A percentile compares a stretch with the other conserved stretches of the same genome.
These are phyloP conservation scores for Aleiodes testaceus DNA, from an alignment of 2,888 invertebrate genomes.

Conservation along the genomic window DNA sequence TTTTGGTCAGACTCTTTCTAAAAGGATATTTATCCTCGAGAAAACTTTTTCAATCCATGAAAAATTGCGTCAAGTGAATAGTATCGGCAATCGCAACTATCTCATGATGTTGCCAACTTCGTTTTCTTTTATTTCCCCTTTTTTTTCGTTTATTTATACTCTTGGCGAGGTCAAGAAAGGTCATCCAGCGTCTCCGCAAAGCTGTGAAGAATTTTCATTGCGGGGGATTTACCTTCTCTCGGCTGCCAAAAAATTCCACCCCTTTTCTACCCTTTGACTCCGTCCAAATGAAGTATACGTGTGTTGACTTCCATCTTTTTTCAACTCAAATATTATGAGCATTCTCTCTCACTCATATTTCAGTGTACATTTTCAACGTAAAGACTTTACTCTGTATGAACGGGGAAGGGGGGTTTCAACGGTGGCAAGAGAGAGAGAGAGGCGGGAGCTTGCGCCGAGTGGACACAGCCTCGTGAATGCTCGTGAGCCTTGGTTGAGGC, in stretches of 20 bases:
- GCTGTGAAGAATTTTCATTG: not conserved
- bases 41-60: too few species aligned
- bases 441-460: slow-evolving; percentile 62
- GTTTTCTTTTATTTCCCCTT: slow-evolving; percentile 31
- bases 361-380: slow-evolving; percentile 23
- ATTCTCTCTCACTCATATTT: slow-evolving; percentile 10
- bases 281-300: slow-evolving; percentile 16
- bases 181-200: slow-evolving; percentile 17
- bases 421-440: slow-evolving; percentile 15
- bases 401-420: not conserved
- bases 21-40: too few species aligned
- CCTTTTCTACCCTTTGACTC: not conserved
- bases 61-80: too few species aligned
- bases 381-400: slow-evolving; percentile 27
- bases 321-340: not conserved
- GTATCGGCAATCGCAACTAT: too few species aligned
- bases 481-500: slow-evolving; percentile 47
- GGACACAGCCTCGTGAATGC: slow-evolving; percentile 46
- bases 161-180: slow-evolving; percentile 45
- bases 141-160: slow-evolving; percentile 33
- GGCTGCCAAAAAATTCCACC: not conserved
- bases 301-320: slow-evolving; percentile 1
- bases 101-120: slow-evolving; percentile 10
- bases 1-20: too few species aligned
- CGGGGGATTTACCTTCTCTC: slow-evolving; percentile 5